Base-by-base conservation (phyloP, 2,797 vertebrate genomes). In the Anguilla obscura region DNA sequence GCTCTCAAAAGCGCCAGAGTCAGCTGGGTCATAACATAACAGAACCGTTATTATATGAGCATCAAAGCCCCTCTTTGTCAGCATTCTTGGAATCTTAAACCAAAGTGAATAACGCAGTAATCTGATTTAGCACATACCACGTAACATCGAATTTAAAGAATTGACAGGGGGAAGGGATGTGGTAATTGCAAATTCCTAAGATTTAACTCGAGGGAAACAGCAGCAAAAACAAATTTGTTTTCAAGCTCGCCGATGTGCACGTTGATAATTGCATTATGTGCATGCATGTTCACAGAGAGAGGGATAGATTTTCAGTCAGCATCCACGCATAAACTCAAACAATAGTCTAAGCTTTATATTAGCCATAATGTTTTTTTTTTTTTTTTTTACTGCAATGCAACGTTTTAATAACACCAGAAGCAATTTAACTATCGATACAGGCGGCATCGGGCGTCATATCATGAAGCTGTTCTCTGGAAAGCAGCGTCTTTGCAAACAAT, bases 61-160 rank as follows among this genome's bases (percentile, higher is more conserved):
- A 94, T 93, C 94, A 95, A 94, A 93, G 83, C 93, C 92, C 90
- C 90, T 91, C 94, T 94, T 95, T 95, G 94, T 95, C 92, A 90
- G 90, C 50, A 87, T 89, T 91, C 88, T 16, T 88, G 85, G 90
- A 91, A 94, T 94, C 91, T 91, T 90, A 4, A 90, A 92, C 76
- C 94, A 93, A 95, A 95, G 90, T 91, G 93, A 95, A 95, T 96
- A 93, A 95, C 80, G 89, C 89, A 88, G 85, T 92, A 90, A 92
- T 91, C 88, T 90, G 90, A 92, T 92, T 90, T 91, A 88, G 89
- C 89, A 88, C 87, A 89, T 90, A 88, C 88, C 83, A 89, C 90
- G 80, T 86, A 92, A 89, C 89, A 90, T 90, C 90, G 45, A 90
- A 91, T 87, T 89, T 88, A 80, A 89, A 88, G 86, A 89, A 87